These are phyloP conservation scores for Drosophila lowei DNA, from an alignment of 1,140 invertebrate genomes.

Conservation along the genomic window DNA sequence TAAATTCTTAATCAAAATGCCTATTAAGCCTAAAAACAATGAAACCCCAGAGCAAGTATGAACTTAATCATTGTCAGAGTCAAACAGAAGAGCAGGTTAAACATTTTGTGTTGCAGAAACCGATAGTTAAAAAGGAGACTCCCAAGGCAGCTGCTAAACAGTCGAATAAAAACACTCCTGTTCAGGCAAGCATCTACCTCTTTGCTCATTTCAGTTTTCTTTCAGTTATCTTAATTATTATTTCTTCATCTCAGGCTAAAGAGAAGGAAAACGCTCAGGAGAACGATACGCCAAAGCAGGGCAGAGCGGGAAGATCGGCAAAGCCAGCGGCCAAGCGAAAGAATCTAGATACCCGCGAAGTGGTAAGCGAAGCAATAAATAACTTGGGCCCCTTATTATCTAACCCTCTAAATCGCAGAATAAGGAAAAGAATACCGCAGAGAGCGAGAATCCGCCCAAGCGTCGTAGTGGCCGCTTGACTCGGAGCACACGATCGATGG, in stretches of 20 bases:
- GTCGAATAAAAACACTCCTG: conserved; percentile 8
- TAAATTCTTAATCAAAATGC: conserved; percentile 62
- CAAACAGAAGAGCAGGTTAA: too few species aligned
- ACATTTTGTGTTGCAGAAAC: conserved; percentile 5
- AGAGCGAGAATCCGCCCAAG: conserved; percentile 72
- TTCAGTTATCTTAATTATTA: not conserved
- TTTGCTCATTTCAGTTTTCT: too few species aligned
- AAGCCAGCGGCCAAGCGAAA: conserved; percentile 42
- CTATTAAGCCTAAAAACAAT: conserved; percentile 33
- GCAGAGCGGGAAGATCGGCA: conserved; percentile 8
- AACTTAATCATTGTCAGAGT: not conserved
- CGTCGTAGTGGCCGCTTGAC: conserved; percentile 66
- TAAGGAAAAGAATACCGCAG: conserved; percentile 34
- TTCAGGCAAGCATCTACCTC: not conserved
- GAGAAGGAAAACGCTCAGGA: conserved; percentile 31
- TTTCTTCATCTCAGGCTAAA: conserved; percentile 4
- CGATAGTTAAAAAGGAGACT: conserved; percentile 13
- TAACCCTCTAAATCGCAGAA: conserved; percentile 11
- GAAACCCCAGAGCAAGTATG: conserved; percentile 23
- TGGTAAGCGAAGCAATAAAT: conserved; percentile 25
- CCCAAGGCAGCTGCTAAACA: conserved; percentile 11
- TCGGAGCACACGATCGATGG: conserved; percentile 70
- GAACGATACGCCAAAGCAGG: conserved; percentile 27
- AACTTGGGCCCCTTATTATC: not conserved
- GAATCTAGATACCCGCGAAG: conserved; percentile 51